Evolutionary conservation across 2,113 vertebrate genomes (phyloP), one percentile per base, ranked within the genome.

Genomic region (Taurulus bubalis): DNA sequence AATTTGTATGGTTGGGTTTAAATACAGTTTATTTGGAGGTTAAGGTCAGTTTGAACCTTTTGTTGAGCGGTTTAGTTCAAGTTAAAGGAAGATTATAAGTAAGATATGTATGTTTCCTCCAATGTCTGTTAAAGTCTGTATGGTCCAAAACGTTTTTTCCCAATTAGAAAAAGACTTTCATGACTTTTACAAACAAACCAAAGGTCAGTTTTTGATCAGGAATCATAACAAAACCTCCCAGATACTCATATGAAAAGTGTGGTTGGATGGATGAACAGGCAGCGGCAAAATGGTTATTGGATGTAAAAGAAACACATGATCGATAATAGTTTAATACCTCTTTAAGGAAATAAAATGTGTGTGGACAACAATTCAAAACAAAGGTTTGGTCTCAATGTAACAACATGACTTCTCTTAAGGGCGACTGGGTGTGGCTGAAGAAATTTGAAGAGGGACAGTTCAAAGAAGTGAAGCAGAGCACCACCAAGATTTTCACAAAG

Each of bases 341-440:
- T 63, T 32, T 60, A 14, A 18, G 18, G 3, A 14, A 26, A 6
- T 63, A 49, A 49, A 49, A n/a, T 26, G 24, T 2, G 16, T 6
- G 28, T 77, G 2, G 1, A 55, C 20, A 12, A 14, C 8, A 26
- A 15, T 14, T 55, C 3, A 10, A 63, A 26, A 36, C 8, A 18
- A 20, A 53, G 26, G 9, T 16, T 71, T 56, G 14, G 22, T 38
- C n/a, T 20, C 1, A 12, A 8, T 45, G 63, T 71, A 18, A 77
- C 2, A 42, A 11, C 4, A n/a, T 51, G 32, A 2, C 5, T 47
- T 72, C 51, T 89, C 80, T 73, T 74, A 60, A 98, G 97, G 97
- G 97, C 2, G 96, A 98, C 86, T 97, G 96, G 93, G 96, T 98
- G 16, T 97, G 97, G 96, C 90, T 98, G 69, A 98, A 98, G 93